Evolutionary conservation across 2,113 vertebrate species (phyloP).

Genomic region (Andinoacara biseriatus): DNA sequence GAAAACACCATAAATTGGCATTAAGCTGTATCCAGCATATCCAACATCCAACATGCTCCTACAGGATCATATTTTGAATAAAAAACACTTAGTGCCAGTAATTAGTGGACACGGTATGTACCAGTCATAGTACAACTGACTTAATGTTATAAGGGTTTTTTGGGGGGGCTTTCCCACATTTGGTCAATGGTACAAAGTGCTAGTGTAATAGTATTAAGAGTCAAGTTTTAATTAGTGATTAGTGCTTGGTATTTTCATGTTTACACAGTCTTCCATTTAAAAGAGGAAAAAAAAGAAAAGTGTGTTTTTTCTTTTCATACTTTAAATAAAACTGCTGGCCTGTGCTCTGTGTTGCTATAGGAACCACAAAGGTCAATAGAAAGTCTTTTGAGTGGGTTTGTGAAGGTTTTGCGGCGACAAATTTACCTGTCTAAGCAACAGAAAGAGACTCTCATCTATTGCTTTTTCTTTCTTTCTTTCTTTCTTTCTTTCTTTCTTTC

Average conservation of each 20-base stretch:
- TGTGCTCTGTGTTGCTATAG: constrained; percentile 63
- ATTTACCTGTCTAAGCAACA: constrained; percentile 50
- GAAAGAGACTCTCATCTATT: constrained; percentile 5
- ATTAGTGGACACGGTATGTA: neutral
- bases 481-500: too few species aligned
- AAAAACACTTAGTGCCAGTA: neutral
- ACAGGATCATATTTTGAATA: neutral
- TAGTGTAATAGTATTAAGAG: neutral
- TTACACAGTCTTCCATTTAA: neutral
- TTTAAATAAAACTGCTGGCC: constrained; percentile 14
- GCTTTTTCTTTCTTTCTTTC: neutral
- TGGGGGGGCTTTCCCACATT: neutral
- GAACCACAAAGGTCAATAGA: constrained; percentile 62
- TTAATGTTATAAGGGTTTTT: neutral
- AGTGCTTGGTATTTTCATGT: neutral
- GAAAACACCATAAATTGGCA: neutral
- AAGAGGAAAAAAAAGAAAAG: neutral
- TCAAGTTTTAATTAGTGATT: neutral
- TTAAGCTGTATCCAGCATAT: neutral
- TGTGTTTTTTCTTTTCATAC: neutral
- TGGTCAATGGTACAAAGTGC: neutral
- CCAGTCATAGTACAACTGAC: neutral
- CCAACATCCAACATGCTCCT: neutral
- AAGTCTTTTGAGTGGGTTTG: constrained; percentile 38
- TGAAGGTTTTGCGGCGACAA: constrained; percentile 40